phyloP scores from a whole-genome alignment of 1,140 invertebrate genomes.

The Ericerus pela region DNA sequence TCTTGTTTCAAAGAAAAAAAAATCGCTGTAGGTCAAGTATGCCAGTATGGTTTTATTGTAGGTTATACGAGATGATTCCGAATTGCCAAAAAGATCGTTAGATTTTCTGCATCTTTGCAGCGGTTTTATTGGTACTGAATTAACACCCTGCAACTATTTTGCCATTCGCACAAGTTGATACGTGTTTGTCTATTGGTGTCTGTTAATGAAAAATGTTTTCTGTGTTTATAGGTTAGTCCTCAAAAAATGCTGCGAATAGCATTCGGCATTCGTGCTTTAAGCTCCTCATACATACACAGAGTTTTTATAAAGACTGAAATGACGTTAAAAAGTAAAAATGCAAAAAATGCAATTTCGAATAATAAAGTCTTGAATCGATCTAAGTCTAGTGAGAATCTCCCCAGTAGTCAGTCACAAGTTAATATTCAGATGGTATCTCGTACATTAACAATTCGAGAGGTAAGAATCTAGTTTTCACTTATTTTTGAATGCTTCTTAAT shows the following conservation, averaged over 20 bases:
- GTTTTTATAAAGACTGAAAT: conserved; percentile 85
- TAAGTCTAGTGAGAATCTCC: conserved; percentile 70
- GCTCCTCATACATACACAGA: conserved; percentile 77
- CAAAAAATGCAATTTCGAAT: conserved; percentile 47
- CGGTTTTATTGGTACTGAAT: no score
- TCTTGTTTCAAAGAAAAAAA: no score
- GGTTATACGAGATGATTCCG: no score
- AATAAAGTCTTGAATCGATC: conserved; percentile 55
- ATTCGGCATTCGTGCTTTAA: conserved; percentile 76
- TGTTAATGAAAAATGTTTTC: no score
- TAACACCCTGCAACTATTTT: no score
- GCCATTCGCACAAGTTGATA: no score
- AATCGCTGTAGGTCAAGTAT: no score
- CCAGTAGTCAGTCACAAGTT: conserved; percentile 77
- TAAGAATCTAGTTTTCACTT: conserved; percentile 36
- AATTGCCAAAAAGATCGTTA: no score
- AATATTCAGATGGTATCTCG: conserved; percentile 88
- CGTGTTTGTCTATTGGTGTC: no score
- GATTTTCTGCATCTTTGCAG: no score
- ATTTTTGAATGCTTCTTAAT: no score
- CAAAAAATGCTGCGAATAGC: conserved; percentile 74
- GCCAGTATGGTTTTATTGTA: no score
- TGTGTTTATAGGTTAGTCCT: conserved; percentile 49
- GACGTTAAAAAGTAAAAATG: conserved; percentile 64
- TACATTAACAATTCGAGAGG: conserved; percentile 79